These are phyloP conservation scores for Ianthella basta DNA, from an alignment of 37 sponge, comb jelly and placozoan genomes.

Conservation along the genomic window DNA sequence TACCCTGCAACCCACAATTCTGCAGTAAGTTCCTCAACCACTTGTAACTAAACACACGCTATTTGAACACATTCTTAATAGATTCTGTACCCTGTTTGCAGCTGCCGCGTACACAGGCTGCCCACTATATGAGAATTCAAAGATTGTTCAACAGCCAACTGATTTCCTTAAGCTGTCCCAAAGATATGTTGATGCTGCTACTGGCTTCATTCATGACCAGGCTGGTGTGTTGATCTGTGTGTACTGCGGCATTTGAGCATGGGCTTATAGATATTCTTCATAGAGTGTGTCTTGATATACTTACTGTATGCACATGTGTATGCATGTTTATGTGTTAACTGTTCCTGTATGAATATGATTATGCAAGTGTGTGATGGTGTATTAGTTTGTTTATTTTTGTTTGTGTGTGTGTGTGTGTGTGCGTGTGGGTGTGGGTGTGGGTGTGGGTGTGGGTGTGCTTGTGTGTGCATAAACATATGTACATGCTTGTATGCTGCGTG, in stretches of 20 bases:
- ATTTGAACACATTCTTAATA: too few species aligned
- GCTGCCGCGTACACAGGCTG: constrained; percentile 45
- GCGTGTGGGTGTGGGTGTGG: too few species aligned
- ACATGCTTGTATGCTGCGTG: too few species aligned
- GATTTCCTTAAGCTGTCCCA: constrained; percentile 59
- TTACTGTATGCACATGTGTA: too few species aligned
- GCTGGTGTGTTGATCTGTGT: constrained; percentile 56
- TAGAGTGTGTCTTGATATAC: too few species aligned
- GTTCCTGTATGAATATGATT: neutral
- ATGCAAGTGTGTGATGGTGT: neutral
- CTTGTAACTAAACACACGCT: too few species aligned
- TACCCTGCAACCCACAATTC: constrained; percentile 43
- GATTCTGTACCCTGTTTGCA: too few species aligned
- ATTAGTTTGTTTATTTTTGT: neutral
- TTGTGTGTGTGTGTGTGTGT: too few species aligned
- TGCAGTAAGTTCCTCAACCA: neutral
- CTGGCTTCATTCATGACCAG: constrained; percentile 54
- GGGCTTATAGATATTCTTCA: too few species aligned
- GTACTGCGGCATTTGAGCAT: too few species aligned
- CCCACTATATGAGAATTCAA: constrained; percentile 62
- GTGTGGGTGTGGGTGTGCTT: too few species aligned
- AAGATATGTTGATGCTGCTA: constrained; percentile 57
- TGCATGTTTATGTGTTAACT: too few species aligned
- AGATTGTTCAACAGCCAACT: constrained; percentile 79
- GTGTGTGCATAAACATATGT: neutral